Evolutionary conservation across 1,140 invertebrate genomes (phyloP).

Genomic region (Micrasema longulum): DNA sequence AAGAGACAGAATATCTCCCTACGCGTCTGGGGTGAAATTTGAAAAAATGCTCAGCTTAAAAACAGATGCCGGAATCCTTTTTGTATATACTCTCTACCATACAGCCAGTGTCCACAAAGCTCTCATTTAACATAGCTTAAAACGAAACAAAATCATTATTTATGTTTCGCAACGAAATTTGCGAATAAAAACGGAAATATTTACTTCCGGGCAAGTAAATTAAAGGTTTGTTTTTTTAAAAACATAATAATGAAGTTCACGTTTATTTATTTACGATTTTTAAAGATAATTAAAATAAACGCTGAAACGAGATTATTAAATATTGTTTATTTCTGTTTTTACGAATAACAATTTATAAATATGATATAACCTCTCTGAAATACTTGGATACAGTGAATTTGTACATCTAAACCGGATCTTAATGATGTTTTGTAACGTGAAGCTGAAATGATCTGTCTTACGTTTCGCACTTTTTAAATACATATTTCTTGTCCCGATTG

Average conservation of each 20-base stretch:
- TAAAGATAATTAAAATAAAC: neutral
- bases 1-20: neutral
- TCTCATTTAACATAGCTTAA: slow-evolving; percentile 26
- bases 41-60: slow-evolving; percentile 45
- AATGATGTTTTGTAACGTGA: too few species aligned
- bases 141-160: slow-evolving; percentile 12
- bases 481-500: too few species aligned
- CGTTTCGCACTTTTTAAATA: too few species aligned
- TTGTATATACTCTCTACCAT: slow-evolving; percentile 10
- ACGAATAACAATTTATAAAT: too few species aligned
- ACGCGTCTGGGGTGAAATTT: slow-evolving; percentile 17
- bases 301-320: too few species aligned
- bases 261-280: slow-evolving; percentile 4
- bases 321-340: too few species aligned
- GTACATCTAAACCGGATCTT: too few species aligned
- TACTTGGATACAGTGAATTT: too few species aligned
- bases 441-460: too few species aligned
- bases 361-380: too few species aligned
- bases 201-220: neutral
- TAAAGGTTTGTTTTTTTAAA: neutral
- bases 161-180: neutral
- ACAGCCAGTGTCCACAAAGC: slow-evolving; percentile 23
- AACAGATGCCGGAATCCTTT: slow-evolving; percentile 47
- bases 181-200: slow-evolving; percentile 1
- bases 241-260: neutral